Conservation (phyloP, 1,140 invertebrate genomes). For the Phymastichus coffea region DNA sequence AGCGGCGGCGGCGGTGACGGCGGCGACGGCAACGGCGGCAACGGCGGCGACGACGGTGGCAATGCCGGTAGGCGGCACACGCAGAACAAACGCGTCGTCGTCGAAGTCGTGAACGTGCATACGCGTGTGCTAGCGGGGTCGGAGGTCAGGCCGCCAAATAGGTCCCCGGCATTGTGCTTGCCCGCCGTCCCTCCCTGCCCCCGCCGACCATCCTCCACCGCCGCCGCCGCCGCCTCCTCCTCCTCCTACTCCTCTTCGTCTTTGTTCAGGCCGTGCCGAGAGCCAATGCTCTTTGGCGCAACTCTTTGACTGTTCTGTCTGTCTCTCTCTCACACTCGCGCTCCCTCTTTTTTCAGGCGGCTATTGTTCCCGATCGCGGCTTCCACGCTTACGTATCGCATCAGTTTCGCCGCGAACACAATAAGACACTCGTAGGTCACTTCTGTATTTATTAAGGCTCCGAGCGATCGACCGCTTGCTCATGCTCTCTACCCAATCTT, state of each 20-base stretch:
- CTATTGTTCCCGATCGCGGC: slow-evolving; percentile 47
- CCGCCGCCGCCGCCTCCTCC: neutral
- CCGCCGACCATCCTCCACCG: neutral
- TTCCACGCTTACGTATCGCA: slow-evolving; percentile 54
- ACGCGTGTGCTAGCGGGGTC: slow-evolving; percentile 40
- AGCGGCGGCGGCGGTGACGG: too few relatives aligned
- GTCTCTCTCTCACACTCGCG: neutral
- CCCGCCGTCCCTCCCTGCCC: slow-evolving; percentile 10
- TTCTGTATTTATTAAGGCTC: slow-evolving; percentile 23
- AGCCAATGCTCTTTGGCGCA: too few relatives aligned
- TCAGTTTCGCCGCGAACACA: slow-evolving; percentile 15
- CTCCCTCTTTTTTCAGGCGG: slow-evolving; percentile 31
- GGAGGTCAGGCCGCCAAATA: slow-evolving; percentile 52
- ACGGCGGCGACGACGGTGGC: too few relatives aligned
- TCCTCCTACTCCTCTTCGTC: too few relatives aligned
- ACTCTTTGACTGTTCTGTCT: too few relatives aligned
- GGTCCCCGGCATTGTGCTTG: slow-evolving; percentile 52
- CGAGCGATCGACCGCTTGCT: too few relatives aligned
- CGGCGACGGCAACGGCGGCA: too few relatives aligned
- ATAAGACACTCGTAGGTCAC: slow-evolving; percentile 31
- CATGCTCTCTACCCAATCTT: too few relatives aligned
- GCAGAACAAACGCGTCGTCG: slow-evolving; percentile 46
- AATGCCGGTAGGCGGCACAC: too few relatives aligned
- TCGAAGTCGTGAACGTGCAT: too few relatives aligned
- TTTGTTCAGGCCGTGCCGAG: too few relatives aligned